Evolutionary conservation across 2,113 vertebrate species (phyloP).

Genomic region (Antennarius striatus): DNA sequence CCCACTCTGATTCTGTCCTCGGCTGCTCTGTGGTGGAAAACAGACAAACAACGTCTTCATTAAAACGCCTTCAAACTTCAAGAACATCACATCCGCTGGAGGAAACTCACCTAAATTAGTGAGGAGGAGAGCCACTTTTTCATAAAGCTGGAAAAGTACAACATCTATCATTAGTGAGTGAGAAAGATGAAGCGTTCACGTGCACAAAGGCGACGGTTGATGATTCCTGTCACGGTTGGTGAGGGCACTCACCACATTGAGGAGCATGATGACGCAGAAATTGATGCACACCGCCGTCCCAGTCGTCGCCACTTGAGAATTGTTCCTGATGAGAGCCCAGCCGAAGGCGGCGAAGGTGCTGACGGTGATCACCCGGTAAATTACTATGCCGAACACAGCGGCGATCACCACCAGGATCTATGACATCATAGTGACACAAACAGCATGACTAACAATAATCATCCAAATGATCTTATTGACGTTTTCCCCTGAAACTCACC

Average conservation of each 20-base stretch:
- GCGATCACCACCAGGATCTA: slow-evolving; percentile 95
- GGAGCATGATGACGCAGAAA: slow-evolving; percentile 98
- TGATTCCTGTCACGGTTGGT: slow-evolving; percentile 52
- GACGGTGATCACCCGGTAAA: slow-evolving; percentile 94
- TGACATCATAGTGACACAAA: not conserved
- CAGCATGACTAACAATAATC: too few species aligned
- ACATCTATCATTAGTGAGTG: too few species aligned
- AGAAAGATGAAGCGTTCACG: too few species aligned
- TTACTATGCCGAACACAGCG: slow-evolving; percentile 93
- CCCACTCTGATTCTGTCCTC: slow-evolving; percentile 97
- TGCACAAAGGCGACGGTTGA: too few species aligned
- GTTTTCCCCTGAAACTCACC: slow-evolving; percentile 42
- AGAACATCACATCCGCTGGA: not conserved
- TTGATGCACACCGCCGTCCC: slow-evolving; percentile 98
- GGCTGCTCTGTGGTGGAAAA: slow-evolving; percentile 86
- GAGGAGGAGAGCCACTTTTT: slow-evolving; percentile 96
- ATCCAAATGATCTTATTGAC: too few species aligned
- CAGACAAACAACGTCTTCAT: not conserved
- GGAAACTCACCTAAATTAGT: slow-evolving; percentile 91
- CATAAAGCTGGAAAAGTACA: slow-evolving; percentile 86
- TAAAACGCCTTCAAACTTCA: too few species aligned
- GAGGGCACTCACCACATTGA: slow-evolving; percentile 96
- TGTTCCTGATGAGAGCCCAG: slow-evolving; percentile 96
- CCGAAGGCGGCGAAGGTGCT: slow-evolving; percentile 92
- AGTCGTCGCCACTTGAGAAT: slow-evolving; percentile 97